phyloP scores from a whole-genome alignment of 1,140 invertebrate species.

The Arion vulgaris region DNA sequence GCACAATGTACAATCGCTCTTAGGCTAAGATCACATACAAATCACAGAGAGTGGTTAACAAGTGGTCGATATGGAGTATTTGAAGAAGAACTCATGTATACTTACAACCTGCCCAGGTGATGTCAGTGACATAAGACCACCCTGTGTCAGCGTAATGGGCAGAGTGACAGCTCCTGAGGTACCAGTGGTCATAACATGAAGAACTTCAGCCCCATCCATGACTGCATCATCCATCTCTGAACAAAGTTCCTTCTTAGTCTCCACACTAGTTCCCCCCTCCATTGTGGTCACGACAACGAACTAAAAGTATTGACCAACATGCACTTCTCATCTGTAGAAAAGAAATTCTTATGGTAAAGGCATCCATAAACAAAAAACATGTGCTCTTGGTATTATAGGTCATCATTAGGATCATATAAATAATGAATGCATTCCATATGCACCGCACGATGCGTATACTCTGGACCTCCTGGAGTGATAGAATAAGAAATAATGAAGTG shows the following conservation, averaged over 20 bases:
- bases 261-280: constrained; percentile 33
- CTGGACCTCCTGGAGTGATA: no score
- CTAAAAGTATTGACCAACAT: neutral
- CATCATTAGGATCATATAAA: no score
- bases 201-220: constrained; percentile 42
- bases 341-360: no score
- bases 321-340: neutral
- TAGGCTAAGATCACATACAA: no score
- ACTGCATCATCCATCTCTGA: constrained; percentile 38
- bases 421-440: no score
- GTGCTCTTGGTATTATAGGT: no score
- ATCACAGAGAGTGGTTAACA: no score
- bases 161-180: constrained; percentile 42
- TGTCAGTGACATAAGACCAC: constrained; percentile 34
- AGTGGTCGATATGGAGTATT: no score
- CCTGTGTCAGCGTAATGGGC: constrained; percentile 41
- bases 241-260: constrained; percentile 25
- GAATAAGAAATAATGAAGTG: no score
- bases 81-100: neutral
- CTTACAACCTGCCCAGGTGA: constrained; percentile 39
- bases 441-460: no score
- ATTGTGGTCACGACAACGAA: constrained; percentile 4
- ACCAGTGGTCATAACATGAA: constrained; percentile 44
- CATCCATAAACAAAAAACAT: no score
- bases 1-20: no score